These are phyloP conservation scores for Malachius bipustulatus DNA, from an alignment of 2,888 invertebrate species.

Conservation along the genomic window DNA sequence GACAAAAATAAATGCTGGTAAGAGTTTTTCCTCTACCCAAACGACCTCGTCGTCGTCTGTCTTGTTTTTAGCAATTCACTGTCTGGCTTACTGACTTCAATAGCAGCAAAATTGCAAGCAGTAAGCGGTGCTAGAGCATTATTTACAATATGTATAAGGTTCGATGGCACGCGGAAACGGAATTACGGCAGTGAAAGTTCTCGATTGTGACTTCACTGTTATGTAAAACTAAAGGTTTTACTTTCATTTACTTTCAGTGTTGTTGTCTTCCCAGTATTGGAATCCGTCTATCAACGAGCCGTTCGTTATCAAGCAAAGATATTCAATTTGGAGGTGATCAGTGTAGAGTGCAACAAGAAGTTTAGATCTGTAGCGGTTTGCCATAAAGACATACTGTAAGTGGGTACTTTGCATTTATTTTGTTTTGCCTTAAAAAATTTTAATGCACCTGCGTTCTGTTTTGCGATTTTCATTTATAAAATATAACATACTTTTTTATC, in stretches of 20 bases:
- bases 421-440: too few relatives aligned
- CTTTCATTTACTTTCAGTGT: constrained; percentile 36
- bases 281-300: constrained; percentile 29
- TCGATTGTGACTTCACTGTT: constrained; percentile 33
- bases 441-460: too few relatives aligned
- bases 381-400: constrained; percentile 26
- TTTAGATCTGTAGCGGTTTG: constrained; percentile 24
- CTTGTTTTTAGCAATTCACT: too few relatives aligned
- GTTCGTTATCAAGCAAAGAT: constrained; percentile 29
- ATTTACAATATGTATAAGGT: too few relatives aligned
- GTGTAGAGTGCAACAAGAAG: constrained; percentile 21
- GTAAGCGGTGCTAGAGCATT: too few relatives aligned
- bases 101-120: too few relatives aligned
- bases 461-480: too few relatives aligned
- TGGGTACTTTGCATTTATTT: constrained; percentile 10
- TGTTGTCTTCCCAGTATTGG: constrained; percentile 29
- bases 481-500: too few relatives aligned
- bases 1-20: constrained; percentile 26
- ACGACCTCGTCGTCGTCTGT: too few relatives aligned
- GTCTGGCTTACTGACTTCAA: too few relatives aligned
- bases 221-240: constrained; percentile 36
- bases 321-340: constrained; percentile 25
- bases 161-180: constrained; percentile 29
- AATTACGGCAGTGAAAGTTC: constrained; percentile 31
- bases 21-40: too few relatives aligned